These are phyloP conservation scores for Rissa tridactyla DNA, from an alignment of 2,113 vertebrate genomes.

Conservation along the genomic window DNA sequence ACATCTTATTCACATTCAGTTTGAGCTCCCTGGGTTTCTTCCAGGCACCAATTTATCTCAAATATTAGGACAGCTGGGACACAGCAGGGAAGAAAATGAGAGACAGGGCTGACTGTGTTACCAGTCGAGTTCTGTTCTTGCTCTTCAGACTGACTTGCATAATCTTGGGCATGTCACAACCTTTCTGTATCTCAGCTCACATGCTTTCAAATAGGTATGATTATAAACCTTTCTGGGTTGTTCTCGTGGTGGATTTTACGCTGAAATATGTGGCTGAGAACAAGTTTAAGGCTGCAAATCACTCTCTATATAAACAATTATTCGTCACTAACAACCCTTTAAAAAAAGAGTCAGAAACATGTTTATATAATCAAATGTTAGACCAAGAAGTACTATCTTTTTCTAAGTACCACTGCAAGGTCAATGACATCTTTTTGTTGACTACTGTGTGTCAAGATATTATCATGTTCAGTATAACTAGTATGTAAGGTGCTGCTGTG, in stretches of 20 bases:
- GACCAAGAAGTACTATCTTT: slow-evolving; percentile 10
- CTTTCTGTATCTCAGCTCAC: background rate
- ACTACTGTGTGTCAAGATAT: slow-evolving; percentile 24
- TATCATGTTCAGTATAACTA: slow-evolving; percentile 26
- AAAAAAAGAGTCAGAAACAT: background rate
- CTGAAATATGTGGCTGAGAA: background rate
- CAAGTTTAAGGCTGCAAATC: background rate
- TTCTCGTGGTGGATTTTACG: background rate
- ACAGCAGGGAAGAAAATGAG: slow-evolving; percentile 52
- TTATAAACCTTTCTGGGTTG: background rate
- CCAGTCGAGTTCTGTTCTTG: background rate
- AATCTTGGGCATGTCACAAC: background rate
- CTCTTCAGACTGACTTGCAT: background rate
- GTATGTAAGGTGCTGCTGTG: slow-evolving; percentile 7
- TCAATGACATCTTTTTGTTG: slow-evolving; percentile 28
- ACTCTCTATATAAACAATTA: background rate
- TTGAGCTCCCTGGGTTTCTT: slow-evolving; percentile 14
- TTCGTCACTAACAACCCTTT: background rate
- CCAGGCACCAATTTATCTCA: slow-evolving; percentile 32
- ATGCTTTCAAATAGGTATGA: background rate
- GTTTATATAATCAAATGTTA: background rate
- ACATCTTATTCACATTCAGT: background rate
- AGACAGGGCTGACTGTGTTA: background rate
- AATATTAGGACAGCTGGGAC: slow-evolving; percentile 48
- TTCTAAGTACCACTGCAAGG: slow-evolving; percentile 1